Evolutionary conservation across 2,113 vertebrate species (phyloP).

Genomic region (Callopanchax toddi): DNA sequence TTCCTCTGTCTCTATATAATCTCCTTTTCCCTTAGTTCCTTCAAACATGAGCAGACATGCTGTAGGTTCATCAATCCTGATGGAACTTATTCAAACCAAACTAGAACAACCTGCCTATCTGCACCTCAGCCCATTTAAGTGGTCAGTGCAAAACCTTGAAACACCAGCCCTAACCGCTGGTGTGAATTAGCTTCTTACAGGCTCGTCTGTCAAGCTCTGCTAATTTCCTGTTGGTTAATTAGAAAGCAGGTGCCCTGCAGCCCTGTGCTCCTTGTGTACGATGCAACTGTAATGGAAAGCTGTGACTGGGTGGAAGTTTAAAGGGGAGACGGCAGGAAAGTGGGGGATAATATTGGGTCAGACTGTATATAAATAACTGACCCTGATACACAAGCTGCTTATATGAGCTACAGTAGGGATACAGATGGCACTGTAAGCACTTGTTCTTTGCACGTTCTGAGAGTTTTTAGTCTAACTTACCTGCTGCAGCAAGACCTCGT

Average conservation of each 20-base stretch:
- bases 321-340: not conserved
- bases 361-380: slow-evolving; percentile 68
- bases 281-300: slow-evolving; percentile 55
- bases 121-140: slow-evolving; percentile 44
- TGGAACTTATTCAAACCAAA: too few relatives aligned
- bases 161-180: slow-evolving; percentile 61
- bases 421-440: not conserved
- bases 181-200: slow-evolving; percentile 27
- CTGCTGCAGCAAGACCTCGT: too few relatives aligned
- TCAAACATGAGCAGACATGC: too few relatives aligned
- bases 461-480: too few relatives aligned
- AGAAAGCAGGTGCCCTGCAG: slow-evolving; percentile 47
- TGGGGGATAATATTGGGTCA: slow-evolving; percentile 7
- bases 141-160: slow-evolving; percentile 47
- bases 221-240: slow-evolving; percentile 65
- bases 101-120: too few relatives aligned
- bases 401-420: not conserved
- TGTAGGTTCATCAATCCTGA: too few relatives aligned
- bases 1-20: too few relatives aligned
- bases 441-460: not conserved
- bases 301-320: slow-evolving; percentile 11
- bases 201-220: too few relatives aligned
- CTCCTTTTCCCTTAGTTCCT: too few relatives aligned
- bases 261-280: slow-evolving; percentile 30
- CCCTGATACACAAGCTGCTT: slow-evolving; percentile 44